A percentile compares a stretch with the other conserved stretches of the same genome.
These are phyloP conservation scores for Sialia sialis DNA, from an alignment of 2,113 vertebrate genomes.

Conservation along the genomic window DNA sequence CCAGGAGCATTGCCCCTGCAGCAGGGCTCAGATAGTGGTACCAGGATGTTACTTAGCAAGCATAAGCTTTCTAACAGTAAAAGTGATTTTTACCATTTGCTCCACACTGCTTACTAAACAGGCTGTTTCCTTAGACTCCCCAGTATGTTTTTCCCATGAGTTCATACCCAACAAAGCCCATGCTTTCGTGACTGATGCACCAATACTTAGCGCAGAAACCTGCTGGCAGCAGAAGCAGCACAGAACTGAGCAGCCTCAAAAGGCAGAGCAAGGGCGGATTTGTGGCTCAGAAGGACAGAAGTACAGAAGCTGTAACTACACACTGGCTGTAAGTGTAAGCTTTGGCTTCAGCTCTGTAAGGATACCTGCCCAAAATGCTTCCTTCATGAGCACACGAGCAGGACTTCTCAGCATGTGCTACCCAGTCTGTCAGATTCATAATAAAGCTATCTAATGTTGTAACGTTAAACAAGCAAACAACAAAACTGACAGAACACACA, in stretches of 20 bases:
- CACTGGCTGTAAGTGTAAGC: neutral
- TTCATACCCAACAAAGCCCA: neutral
- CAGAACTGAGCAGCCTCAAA: neutral
- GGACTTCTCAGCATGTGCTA: neutral
- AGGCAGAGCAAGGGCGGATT: neutral
- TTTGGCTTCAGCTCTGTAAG: neutral
- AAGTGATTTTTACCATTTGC: neutral
- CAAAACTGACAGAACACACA: neutral
- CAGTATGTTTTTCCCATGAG: neutral
- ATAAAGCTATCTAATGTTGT: neutral
- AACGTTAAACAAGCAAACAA: neutral
- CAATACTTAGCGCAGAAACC: neutral
- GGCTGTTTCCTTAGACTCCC: neutral
- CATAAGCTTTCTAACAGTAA: neutral
- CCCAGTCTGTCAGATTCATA: neutral
- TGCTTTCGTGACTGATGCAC: neutral
- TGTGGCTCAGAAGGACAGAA: neutral
- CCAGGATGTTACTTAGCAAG: neutral
- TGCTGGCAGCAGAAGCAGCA: neutral
- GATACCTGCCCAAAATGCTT: neutral
- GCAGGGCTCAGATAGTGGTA: neutral
- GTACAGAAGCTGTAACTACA: neutral
- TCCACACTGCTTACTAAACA: neutral
- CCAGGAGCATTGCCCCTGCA: neutral
- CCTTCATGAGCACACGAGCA: neutral